Evolutionary conservation across 2,113 vertebrate species (phyloP), one percentile per base, ranked within the genome.

Genomic region (Melanerpes formicivorus): DNA sequence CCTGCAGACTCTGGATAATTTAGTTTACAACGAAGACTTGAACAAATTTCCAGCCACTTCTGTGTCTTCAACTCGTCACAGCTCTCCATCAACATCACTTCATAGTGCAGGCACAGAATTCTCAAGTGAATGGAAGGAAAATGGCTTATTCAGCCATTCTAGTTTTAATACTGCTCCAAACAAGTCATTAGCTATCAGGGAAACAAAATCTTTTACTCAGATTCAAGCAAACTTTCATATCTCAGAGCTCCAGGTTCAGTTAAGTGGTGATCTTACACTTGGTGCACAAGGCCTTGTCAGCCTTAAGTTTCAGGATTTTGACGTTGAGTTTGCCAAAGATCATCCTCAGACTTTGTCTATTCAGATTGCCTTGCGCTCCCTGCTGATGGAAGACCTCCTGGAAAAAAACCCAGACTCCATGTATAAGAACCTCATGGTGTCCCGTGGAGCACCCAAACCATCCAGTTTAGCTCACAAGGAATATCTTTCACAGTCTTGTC

Each of bases 351-450:
- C 98, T 50, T 84, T 99, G 46, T 98, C 98, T 26, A 95, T 99
- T 50, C 98, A 99, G 97, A 98, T 99, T 71, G 97, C 98, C 63
- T 96, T 99, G 77, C 98, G 97, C 10, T 99, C 99, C 7, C 96
- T 99, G 73, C 98, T 99, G 7, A 99, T 99, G 99, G 99, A 99
- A 90, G 99, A 99, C 88, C 98, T 99, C 27, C 58, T 99, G 91
- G 99, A 99, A 60, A 99, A 97, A 72, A 99, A 99, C 50, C 98
- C 99, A 2, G 98, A 99, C 55, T 99, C 99, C 0, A 98, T 98
- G 86, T 98, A 99, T 60, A 99, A 99, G 95, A 98, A 99, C 87
- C 97, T 99, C 62, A 99, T 99, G 98, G 98, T 99, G 50, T 99
- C 99, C 58, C 98, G 98, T 15, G 99, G 99, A 58, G 99, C 99